phyloP scores from a whole-genome alignment of 2,113 vertebrate genomes.

The Aspidoscelis tigris region DNA sequence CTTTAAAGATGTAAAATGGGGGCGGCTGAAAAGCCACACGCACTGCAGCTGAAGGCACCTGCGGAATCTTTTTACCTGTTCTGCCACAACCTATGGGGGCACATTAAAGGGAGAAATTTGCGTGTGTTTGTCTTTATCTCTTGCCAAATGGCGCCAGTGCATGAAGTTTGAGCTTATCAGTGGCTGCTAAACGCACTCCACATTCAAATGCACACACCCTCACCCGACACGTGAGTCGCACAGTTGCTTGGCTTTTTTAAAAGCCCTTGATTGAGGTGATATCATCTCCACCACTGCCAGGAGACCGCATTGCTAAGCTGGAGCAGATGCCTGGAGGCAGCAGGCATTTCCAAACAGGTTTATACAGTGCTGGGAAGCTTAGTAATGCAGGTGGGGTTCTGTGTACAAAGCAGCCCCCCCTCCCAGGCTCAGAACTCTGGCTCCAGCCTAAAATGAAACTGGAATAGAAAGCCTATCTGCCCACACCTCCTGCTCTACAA shows the following conservation, averaged over 20 bases:
- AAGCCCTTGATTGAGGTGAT: slow-evolving; percentile 25
- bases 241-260: neutral
- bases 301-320: slow-evolving; percentile 35
- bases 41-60: neutral
- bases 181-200: neutral
- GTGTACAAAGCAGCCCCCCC: slow-evolving; percentile 26
- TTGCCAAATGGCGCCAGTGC: accelerated
- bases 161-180: slow-evolving; percentile 29
- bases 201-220: neutral
- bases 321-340: slow-evolving; percentile 52
- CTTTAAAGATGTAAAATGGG: neutral
- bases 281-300: slow-evolving; percentile 41
- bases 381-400: neutral
- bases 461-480: accelerated
- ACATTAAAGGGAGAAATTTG: neutral
- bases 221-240: neutral
- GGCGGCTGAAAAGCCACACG: neutral
- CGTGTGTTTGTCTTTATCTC: slow-evolving; percentile 52
- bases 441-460: slow-evolving; percentile 17
- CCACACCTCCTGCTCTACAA: neutral
- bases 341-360: slow-evolving; percentile 72
- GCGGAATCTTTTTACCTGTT: slow-evolving; percentile 1
- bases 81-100: neutral
- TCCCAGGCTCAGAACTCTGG: slow-evolving; percentile 1
- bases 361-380: slow-evolving; percentile 58